These are phyloP conservation scores for Oncorhynchus masou DNA, from an alignment of 2,113 vertebrate species.

Conservation along the genomic window DNA sequence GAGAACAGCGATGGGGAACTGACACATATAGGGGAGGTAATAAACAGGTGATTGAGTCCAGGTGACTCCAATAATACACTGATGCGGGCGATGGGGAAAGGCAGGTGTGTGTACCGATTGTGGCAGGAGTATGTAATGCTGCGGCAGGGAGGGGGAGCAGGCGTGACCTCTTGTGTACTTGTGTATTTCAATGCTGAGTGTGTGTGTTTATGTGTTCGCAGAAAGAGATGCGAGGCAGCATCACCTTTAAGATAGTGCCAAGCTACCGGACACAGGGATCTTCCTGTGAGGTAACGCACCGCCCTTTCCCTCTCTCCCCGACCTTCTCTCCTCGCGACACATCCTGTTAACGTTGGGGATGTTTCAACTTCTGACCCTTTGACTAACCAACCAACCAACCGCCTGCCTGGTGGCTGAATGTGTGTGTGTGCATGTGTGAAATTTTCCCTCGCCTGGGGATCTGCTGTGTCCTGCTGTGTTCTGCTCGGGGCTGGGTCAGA, in stretches of 20 bases:
- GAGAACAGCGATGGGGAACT: no score
- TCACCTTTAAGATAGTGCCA: constrained; percentile 98
- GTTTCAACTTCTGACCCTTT: constrained; percentile 29
- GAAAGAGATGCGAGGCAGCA: constrained; percentile 98
- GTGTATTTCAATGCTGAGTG: constrained; percentile 41
- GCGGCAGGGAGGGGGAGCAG: no score
- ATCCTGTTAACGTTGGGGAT: no score
- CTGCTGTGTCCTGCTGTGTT: constrained; percentile 75
- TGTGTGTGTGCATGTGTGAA: constrained; percentile 74
- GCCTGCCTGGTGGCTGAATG: constrained; percentile 78
- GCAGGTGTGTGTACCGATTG: no score
- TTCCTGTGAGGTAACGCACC: constrained; percentile 90
- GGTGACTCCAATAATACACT: no score
- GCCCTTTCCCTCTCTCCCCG: constrained; percentile 27
- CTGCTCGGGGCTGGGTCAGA: constrained; percentile 58
- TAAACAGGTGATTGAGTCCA: no score
- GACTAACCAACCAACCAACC: constrained; percentile 63
- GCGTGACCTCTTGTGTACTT: no score
- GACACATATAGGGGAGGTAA: no score
- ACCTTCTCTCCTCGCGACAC: no score
- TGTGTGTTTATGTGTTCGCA: constrained; percentile 53
- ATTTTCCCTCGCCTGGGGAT: constrained; percentile 49
- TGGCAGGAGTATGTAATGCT: no score
- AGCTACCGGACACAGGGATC: constrained; percentile 92
- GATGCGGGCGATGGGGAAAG: no score